Percentiles rank a stretch among this genome's conserved stretches.
phyloP scores from a whole-genome alignment of 2,888 invertebrate genomes.

The Cryptocheilus praepositus region DNA sequence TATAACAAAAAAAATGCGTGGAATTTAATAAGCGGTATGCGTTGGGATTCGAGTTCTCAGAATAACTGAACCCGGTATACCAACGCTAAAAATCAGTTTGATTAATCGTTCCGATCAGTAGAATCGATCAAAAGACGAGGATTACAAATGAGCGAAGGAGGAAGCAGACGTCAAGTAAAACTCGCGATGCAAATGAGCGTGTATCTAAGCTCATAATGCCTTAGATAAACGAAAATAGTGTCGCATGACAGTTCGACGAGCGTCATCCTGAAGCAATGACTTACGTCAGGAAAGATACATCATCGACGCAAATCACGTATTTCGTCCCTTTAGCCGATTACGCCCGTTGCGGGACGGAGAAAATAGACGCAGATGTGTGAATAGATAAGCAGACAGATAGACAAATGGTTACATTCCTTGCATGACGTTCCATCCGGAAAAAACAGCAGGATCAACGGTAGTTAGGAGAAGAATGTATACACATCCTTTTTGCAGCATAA shows the following conservation, averaged over 20 bases:
- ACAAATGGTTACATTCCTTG: no score
- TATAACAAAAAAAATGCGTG: no score
- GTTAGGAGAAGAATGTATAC: no score
- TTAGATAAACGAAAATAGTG: constrained; percentile 27
- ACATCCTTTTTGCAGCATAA: no score
- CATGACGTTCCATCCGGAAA: no score
- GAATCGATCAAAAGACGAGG: not conserved
- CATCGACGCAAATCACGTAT: constrained; percentile 37
- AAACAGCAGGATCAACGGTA: no score
- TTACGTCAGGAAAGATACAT: constrained; percentile 41
- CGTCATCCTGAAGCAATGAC: constrained; percentile 34
- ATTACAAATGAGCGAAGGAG: not conserved
- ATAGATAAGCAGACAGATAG: no score
- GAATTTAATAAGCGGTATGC: not conserved
- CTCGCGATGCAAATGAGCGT: no score
- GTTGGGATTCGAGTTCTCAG: not conserved
- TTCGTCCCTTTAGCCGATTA: constrained; percentile 23
- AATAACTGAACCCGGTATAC: not conserved
- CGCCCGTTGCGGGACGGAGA: no score
- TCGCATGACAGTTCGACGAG: constrained; percentile 28
- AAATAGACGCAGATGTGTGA: no score
- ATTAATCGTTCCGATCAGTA: not conserved
- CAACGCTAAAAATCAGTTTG: not conserved
- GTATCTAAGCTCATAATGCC: constrained; percentile 1
- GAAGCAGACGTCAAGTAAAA: not conserved